phyloP scores from a whole-genome alignment of 2,797 vertebrate species.

The Staurois parvus region DNA sequence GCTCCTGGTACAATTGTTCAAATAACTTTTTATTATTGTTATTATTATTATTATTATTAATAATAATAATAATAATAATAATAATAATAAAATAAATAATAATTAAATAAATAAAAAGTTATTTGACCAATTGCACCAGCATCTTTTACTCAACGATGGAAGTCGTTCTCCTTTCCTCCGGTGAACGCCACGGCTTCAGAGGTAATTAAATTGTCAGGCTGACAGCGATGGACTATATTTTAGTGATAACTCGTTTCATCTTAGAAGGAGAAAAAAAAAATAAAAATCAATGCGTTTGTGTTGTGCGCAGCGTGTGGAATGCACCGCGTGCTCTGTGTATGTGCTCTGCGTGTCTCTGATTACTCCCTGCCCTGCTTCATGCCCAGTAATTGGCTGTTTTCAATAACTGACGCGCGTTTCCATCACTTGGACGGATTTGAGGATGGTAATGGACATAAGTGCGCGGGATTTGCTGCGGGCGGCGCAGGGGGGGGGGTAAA shows the following conservation, averaged over 20 bases:
- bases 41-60: no score
- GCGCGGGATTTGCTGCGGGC: not conserved
- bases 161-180: no score
- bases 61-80: no score
- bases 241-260: conserved; percentile 56
- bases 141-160: no score
- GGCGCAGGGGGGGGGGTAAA: no score
- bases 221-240: conserved; percentile 51
- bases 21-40: no score
- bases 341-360: conserved; percentile 2
- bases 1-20: no score
- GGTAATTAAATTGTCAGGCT: conserved; percentile 48
- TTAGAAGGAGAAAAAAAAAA: conserved; percentile 13
- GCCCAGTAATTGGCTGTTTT: conserved; percentile 51
- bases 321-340: not conserved
- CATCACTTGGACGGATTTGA: conserved; percentile 15
- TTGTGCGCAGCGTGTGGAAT: conserved; percentile 6
- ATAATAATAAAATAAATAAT: no score
- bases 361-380: conserved; percentile 20
- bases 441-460: conserved; percentile 3
- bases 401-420: conserved; percentile 16
- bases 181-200: not conserved
- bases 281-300: conserved; percentile 42
- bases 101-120: no score
- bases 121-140: no score